Evolutionary conservation across 2,888 invertebrate species (phyloP), one percentile per base, ranked within the genome.

Genomic region (Cephus runcator): DNA sequence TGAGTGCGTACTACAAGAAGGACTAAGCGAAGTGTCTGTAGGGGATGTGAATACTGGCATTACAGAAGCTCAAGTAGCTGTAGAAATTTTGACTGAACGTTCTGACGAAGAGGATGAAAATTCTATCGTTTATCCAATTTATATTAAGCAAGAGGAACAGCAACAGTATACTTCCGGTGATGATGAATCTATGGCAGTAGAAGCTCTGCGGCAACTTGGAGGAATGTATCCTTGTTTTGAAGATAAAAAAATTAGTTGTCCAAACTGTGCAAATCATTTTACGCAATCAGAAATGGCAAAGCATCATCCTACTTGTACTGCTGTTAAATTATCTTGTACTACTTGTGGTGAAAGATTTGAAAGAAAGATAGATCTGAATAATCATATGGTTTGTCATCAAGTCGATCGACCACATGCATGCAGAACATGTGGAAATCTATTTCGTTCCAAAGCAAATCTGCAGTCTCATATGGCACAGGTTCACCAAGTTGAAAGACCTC

Each of bases 301-400:
- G 23, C 92, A 92, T 82, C 85, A 83, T 3, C 56, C 77, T 12
- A 84, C 81, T 3, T 91, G 92, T 80, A 80, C 79, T 3, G 68
- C 77, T 30, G 77, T 56, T 9, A 91, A 89, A 80, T 85, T 89
- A 11, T 83, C 84, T 0, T 92, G 92, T 77, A 81, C 85, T 0
- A 88, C 89, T 6, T 92, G 92, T 69, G 85, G 87, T 1, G 90
- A 90, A 78, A 83, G 86, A 74, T 93, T 93, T 79, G 92, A 92
- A 69, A 90, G 92, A 77, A 92, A 92, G 84, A 89, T 90, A 68
- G 92, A 92, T 77, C 86, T 92, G 30, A 92, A 91, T 81, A 92
- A 92, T 84, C 93, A 93, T 80, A 90, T 92, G 88, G 91, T 93
- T 30, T 91, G 92, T 68, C 92, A 93, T 84, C 92, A 93, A 81